These are phyloP conservation scores for Zygothrica quintamaculata DNA, from an alignment of 2,888 invertebrate species.

Conservation along the genomic window DNA sequence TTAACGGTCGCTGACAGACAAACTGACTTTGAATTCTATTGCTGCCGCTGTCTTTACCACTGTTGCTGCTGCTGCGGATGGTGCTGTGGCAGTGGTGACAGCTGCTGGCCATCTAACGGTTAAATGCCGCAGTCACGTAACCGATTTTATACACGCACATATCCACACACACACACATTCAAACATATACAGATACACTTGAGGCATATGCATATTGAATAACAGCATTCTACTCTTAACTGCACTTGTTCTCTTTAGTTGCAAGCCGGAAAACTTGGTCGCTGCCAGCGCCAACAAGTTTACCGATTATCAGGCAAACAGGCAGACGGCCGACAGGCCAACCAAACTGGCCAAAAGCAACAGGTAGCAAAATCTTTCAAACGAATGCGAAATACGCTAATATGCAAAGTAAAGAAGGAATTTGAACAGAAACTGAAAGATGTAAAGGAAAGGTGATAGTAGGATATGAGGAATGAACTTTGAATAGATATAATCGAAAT, in stretches of 20 bases:
- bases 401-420: neutral
- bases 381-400: neutral
- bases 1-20: conserved; percentile 44
- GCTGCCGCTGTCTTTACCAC: conserved; percentile 21
- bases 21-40: conserved; percentile 43
- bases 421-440: no score
- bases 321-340: neutral
- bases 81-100: conserved; percentile 43
- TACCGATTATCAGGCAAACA: neutral
- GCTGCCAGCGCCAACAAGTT: conserved; percentile 31
- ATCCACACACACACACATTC: conserved; percentile 24
- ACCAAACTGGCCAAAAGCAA: conserved; percentile 32
- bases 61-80: neutral
- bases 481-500: no score
- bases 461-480: no score
- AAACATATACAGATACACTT: conserved; percentile 20
- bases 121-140: conserved; percentile 67
- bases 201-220: conserved; percentile 69
- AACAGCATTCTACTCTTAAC: conserved; percentile 66
- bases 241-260: conserved; percentile 69
- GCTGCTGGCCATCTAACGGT: conserved; percentile 74
- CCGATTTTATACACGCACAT: conserved; percentile 58
- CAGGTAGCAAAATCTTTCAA: neutral
- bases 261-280: conserved; percentile 56
- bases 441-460: no score